phyloP scores from a whole-genome alignment of 2,888 invertebrate species.

The Diaphora mendica region DNA sequence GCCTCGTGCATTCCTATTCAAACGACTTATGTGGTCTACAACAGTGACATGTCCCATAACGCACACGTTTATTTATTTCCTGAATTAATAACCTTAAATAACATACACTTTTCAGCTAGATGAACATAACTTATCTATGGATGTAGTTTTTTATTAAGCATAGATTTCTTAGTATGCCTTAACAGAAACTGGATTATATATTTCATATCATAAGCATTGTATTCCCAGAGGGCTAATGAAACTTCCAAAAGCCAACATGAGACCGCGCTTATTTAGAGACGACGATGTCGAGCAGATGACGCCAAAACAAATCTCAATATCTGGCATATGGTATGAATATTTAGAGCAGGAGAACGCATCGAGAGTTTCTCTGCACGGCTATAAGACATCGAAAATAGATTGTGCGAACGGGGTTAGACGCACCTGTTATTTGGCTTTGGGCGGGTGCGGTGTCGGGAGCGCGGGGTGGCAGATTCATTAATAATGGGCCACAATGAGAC shows the following conservation, averaged over 20 bases:
- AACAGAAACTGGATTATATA: conserved; percentile 57
- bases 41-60: conserved; percentile 29
- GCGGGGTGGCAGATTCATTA: conserved; percentile 82
- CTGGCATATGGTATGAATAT: conserved; percentile 85
- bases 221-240: conserved; percentile 81
- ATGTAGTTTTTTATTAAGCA: conserved; percentile 21
- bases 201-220: conserved; percentile 76
- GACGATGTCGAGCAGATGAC: conserved; percentile 83
- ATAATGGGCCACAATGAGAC: conserved; percentile 85
- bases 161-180: conserved; percentile 46
- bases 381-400: conserved; percentile 86
- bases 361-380: conserved; percentile 82
- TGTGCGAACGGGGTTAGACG: conserved; percentile 86
- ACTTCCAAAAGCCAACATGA: conserved; percentile 77
- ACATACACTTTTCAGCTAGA: neutral
- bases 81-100: neutral
- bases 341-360: conserved; percentile 82
- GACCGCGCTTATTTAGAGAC: conserved; percentile 78
- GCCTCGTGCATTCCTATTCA: conserved; percentile 53
- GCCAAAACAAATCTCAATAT: conserved; percentile 85
- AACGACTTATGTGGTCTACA: conserved; percentile 60
- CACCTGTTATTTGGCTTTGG: conserved; percentile 85
- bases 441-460: conserved; percentile 71
- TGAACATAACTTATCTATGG: neutral
- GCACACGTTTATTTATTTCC: conserved; percentile 18